Conservation (phyloP, 2,888 invertebrate species). For the Caenorhabditis becei region DNA sequence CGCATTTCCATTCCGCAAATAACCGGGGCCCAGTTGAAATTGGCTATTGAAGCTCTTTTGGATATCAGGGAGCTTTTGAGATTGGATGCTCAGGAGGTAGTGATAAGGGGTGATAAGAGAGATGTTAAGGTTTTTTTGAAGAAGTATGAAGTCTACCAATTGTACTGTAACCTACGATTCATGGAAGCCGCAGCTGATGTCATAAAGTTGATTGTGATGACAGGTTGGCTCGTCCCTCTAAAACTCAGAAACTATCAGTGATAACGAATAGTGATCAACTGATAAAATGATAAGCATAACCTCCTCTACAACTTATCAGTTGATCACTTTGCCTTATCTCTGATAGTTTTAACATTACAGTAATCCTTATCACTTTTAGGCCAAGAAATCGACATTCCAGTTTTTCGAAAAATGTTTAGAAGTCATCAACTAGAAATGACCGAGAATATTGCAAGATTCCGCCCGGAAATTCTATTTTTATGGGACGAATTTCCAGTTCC, state of each 20-base stretch:
- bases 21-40: neutral
- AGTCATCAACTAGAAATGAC: neutral
- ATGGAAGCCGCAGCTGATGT: constrained; percentile 7
- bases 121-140: neutral
- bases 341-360: too few species aligned
- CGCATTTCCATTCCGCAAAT: neutral
- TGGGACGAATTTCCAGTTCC: neutral
- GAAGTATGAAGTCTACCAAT: constrained; percentile 3
- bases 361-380: too few species aligned
- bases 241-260: too few species aligned
- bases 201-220: neutral
- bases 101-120: neutral
- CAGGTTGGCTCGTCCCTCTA: too few species aligned
- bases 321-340: too few species aligned
- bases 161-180: neutral
- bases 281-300: too few species aligned
- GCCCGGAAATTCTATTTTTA: constrained; percentile 4
- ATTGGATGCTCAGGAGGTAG: neutral
- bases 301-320: too few species aligned
- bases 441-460: neutral
- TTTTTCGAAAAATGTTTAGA: too few species aligned
- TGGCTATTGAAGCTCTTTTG: constrained; percentile 6
- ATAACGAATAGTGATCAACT: too few species aligned
- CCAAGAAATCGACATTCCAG: too few species aligned
- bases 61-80: constrained; percentile 3